phyloP scores from a whole-genome alignment of 2,113 vertebrate species.

The Proterorhinus semilunaris region DNA sequence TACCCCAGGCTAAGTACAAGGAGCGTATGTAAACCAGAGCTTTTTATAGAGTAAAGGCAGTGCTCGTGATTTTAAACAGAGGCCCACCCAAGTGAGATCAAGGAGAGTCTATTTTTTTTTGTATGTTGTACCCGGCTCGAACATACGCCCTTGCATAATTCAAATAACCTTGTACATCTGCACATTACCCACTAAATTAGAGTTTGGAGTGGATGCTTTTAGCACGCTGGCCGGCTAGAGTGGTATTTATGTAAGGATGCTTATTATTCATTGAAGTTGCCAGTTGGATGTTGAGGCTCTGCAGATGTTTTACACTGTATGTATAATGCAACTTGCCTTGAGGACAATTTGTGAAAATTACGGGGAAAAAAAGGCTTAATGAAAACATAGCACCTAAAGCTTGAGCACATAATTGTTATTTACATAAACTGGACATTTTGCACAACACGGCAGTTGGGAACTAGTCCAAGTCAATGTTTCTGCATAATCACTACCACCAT shows the following conservation, averaged over 20 bases:
- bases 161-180: slow-evolving; percentile 70
- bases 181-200: slow-evolving; percentile 74
- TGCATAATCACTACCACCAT: neutral
- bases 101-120: slow-evolving; percentile 48
- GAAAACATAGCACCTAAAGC: neutral
- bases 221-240: slow-evolving; percentile 64
- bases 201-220: slow-evolving; percentile 72
- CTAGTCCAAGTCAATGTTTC: neutral
- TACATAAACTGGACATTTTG: neutral
- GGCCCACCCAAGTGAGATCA: slow-evolving; percentile 75
- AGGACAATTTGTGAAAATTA: neutral
- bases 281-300: slow-evolving; percentile 31
- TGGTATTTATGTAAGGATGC: slow-evolving; percentile 69
- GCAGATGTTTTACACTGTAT: slow-evolving; percentile 14
- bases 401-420: neutral
- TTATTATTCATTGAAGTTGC: slow-evolving; percentile 43
- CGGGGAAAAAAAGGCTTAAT: neutral
- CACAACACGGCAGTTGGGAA: neutral
- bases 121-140: slow-evolving; percentile 31
- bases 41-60: slow-evolving; percentile 67
- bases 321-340: slow-evolving; percentile 13
- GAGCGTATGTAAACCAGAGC: slow-evolving; percentile 39
- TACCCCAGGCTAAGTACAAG: slow-evolving; percentile 65
- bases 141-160: slow-evolving; percentile 72
- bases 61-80: slow-evolving; percentile 62